Evolutionary conservation across 2,888 invertebrate genomes (phyloP).

Genomic region (Formica aserva): DNA sequence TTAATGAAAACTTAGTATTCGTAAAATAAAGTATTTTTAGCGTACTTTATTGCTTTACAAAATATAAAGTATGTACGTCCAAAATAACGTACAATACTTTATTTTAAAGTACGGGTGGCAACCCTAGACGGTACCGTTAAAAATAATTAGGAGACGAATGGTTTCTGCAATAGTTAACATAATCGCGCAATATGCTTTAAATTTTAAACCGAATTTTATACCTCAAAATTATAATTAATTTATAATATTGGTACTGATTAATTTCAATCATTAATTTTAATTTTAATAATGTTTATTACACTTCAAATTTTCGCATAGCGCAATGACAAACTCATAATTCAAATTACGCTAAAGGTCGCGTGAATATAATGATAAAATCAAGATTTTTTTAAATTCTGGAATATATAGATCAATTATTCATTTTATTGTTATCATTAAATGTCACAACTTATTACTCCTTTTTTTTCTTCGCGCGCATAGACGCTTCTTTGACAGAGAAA

Average conservation of each 20-base stretch:
- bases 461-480: background rate
- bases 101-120: too few species aligned
- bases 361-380: background rate
- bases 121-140: background rate
- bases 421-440: background rate
- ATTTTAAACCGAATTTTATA: background rate
- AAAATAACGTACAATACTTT: too few species aligned
- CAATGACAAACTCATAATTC: background rate
- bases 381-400: background rate
- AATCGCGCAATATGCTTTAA: background rate
- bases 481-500: constrained; percentile 2
- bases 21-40: too few species aligned
- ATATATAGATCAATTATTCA: background rate
- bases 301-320: background rate
- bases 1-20: too few species aligned
- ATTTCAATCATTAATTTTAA: background rate
- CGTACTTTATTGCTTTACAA: too few species aligned
- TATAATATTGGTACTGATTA: background rate
- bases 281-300: background rate
- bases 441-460: background rate
- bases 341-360: background rate
- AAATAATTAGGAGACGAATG: background rate
- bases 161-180: background rate
- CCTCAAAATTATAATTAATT: background rate
- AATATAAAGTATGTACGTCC: too few species aligned